Evolutionary conservation across 2,797 vertebrate genomes (phyloP), one percentile per base, ranked within the genome.

Genomic region (Columba guinea): DNA sequence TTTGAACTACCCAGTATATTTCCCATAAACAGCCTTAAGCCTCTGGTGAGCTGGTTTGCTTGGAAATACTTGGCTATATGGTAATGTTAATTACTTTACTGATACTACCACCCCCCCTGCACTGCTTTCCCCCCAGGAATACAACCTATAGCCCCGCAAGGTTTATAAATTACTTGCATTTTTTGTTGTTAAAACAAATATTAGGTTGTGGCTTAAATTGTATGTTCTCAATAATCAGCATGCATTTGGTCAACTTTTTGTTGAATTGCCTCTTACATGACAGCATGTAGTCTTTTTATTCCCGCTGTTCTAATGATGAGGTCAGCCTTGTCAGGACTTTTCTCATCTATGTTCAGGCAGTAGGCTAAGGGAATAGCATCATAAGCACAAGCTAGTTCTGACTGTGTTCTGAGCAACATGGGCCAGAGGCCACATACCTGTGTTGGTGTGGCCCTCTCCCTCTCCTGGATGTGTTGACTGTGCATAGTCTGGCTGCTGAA

Each of bases 341-440:
- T 24, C 51, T 89, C 58, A 7, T 20, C 41, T 4, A 1, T 20
- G 46, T 75, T 68, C 44, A 26, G 41, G 81, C 48, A 12, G 11
- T 64, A 7, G 10, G 70, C 37, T 46, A 1, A 79, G 60, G 75
- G 56, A 87, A 1, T 19, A 69, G 37, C 70, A 82, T 11, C 44
- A 13, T 58, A 56, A 93, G 63, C 71, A 48, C 0, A 0, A 90
- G 87, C 82, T 63, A 0, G 78, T 89, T 89, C 48, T 74, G 84
- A 75, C 79, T 89, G 64, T 70, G 71, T 49, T 53, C 68, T 77
- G 49, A 91, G 84, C 60, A 27, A 10, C 6, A 2, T 89, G 87
- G 89, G 89, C 84, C 77, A 6, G 73, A 87, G 78, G 89, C 89
- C 39, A 37, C 85, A 58, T 60, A 69, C 79, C 75, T 92, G 64